Conservation (phyloP, 2,888 invertebrate species). For the Platypus cylindrus region DNA sequence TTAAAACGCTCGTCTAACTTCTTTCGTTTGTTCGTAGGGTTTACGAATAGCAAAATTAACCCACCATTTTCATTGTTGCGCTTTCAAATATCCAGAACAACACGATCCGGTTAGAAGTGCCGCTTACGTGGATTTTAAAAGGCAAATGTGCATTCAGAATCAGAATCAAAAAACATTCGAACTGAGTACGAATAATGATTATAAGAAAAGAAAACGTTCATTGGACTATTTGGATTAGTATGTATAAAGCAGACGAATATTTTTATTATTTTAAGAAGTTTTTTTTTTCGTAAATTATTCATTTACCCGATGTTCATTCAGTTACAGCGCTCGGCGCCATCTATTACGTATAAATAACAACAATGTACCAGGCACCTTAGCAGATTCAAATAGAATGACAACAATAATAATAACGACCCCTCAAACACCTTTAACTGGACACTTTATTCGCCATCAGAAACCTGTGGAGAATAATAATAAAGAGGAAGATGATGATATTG, state of each 20-base stretch:
- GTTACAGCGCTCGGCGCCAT: no score
- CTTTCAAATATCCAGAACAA: constrained; percentile 69
- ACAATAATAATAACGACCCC: no score
- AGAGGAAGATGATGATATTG: constrained; percentile 15
- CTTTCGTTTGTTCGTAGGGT: constrained; percentile 41
- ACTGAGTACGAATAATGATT: constrained; percentile 11
- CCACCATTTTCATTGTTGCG: constrained; percentile 84
- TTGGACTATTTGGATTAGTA: constrained; percentile 12
- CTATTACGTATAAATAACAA: no score
- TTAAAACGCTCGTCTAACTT: no score
- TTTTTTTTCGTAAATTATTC: no score
- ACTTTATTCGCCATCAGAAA: constrained; percentile 15
- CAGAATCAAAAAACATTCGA: no score
- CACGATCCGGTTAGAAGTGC: constrained; percentile 63
- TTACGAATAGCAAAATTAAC: constrained; percentile 60
- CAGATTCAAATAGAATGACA: no score
- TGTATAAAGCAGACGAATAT: no score
- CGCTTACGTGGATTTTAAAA: constrained; percentile 43
- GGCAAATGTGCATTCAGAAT: constrained; percentile 22
- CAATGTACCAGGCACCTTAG: no score
- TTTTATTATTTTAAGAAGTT: no score
- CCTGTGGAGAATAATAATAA: constrained; percentile 4
- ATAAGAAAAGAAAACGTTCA: constrained; percentile 16
- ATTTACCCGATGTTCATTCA: no score
- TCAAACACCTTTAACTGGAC: constrained; percentile 16